Base-by-base conservation (phyloP, 2,113 vertebrate species). In the Stigmatopora argus region DNA sequence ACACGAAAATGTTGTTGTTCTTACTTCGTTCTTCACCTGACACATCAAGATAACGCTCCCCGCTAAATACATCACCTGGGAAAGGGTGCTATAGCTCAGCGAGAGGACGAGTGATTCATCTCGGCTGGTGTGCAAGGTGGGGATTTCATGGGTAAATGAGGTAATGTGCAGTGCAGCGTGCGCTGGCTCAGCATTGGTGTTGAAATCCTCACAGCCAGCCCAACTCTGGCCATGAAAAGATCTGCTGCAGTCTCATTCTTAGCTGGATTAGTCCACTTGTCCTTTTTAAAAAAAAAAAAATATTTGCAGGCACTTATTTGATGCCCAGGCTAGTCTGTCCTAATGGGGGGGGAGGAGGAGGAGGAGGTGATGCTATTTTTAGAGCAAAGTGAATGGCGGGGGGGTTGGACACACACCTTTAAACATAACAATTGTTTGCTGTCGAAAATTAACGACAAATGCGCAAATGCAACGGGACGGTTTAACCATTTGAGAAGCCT, bases 241-340 rank as follows among this genome's bases (percentile, higher is more conserved):
- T 82, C 47, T 89, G 87, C 88, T 89, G 81, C 31, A 68, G 65
- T 90, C 87, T 88, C 87, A 79, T 92, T 92, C 86, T 88, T 69
- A 1, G 64, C 0, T 0, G 89, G 92, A 92, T 94, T 92, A 92
- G 86, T 41, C 38, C 72, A 83, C 57, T 61, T 21, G 31, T 59
- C 71, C 9, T 3, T 60, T 73, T 26, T 78, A 31, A 31, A 31
- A 31, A 31, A 2, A 31, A 2, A 31, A 2, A 31, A 2, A 31
- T 31, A 31, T 82, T 65, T 75, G 74, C 62, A 55, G 8, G 19
- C 66, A 19, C 67, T 34, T 21, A 14, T 66, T 58, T 46, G 57
- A 59, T 72, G 63, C 21, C 53, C 34, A 18, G 68, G 58, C 53
- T 62, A 41, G 31, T 47, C 35, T 38, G 4, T n/a, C 35, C 11